Base-by-base conservation (phyloP, 2,113 vertebrate genomes). In the Talpa occidentalis region DNA sequence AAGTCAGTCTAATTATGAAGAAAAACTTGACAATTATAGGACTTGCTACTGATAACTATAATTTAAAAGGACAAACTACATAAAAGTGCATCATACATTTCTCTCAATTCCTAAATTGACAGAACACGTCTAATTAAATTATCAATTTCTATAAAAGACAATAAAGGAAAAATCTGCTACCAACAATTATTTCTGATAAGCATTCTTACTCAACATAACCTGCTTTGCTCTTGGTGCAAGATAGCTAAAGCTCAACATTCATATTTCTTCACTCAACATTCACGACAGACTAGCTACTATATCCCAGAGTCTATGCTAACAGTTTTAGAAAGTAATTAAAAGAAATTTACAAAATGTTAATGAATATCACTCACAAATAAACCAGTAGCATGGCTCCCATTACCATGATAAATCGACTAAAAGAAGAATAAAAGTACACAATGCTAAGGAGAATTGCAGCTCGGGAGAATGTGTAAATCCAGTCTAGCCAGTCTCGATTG, bases 401-500 rank as follows among this genome's bases (percentile, higher is more conserved):
- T 74, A 99, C 99, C 99, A 99, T 99, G 97, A 99, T 92, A 88
- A 99, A 99, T 32, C 99, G 99, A 94, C 99, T 99, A 72, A 99
- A 99, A 24, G 99, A 99, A 8, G 99, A 99, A 96, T 99, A 99
- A 98, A 99, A 99, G 97, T 99, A 99, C 26, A 99, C 99, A 66
- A 99, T 99, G 98, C 99, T 99, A 73, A 99, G 99, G 56, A 99
- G 98, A 79, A 99, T 98, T 1, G 99, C 99, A 6, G 99, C 99
- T 1, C 99, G 99, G 0, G 99, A 99, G 95, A 99, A 98, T 0
- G 99, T 99, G 97, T 99, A 99, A 97, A 99, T 97, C 99, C 99
- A 99, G 98, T 99, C 99, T 80, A 99, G 98, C 99, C 99, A 99
- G 97, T 99, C 99, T 1, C 99, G 99, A 96, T 99, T 99, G 97